Evolutionary conservation across 2,113 vertebrate species (phyloP).

Genomic region (Erythrolamprus reginae): DNA sequence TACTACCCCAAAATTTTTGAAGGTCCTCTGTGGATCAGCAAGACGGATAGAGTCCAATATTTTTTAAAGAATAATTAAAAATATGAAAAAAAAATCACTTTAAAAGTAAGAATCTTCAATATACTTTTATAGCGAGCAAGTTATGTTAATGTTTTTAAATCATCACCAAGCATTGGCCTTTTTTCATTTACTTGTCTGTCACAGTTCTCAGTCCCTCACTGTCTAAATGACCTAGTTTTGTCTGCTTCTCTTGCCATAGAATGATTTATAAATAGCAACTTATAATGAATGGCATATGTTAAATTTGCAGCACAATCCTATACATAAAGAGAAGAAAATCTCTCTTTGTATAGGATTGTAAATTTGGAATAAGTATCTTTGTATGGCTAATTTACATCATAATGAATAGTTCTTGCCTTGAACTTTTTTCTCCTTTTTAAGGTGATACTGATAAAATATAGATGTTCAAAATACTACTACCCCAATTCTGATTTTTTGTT

Average conservation of each 20-base stretch:
- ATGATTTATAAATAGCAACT: neutral
- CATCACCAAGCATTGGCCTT: neutral
- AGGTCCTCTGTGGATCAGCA: neutral
- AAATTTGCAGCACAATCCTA: neutral
- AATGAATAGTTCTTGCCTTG: neutral
- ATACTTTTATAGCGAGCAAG: neutral
- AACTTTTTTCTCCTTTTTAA: neutral
- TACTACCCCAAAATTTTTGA: neutral
- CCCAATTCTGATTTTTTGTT: neutral
- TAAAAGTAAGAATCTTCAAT: neutral
- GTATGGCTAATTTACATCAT: neutral
- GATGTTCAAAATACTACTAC: conserved; percentile 8
- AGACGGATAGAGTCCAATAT: neutral
- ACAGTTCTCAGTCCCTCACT: neutral
- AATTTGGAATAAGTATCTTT: neutral
- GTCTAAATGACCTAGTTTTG: neutral
- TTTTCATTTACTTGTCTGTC: neutral
- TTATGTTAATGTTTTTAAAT: neutral
- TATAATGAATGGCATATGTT: neutral
- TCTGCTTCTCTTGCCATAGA: neutral
- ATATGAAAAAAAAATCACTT: neutral
- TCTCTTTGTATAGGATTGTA: neutral
- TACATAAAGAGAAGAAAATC: neutral
- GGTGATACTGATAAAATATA: neutral
- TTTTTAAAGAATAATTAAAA: neutral